Evolutionary conservation across 2,888 invertebrate genomes (phyloP), one percentile per base, ranked within the genome.

Genomic region (Choristoneura rosaceana): DNA sequence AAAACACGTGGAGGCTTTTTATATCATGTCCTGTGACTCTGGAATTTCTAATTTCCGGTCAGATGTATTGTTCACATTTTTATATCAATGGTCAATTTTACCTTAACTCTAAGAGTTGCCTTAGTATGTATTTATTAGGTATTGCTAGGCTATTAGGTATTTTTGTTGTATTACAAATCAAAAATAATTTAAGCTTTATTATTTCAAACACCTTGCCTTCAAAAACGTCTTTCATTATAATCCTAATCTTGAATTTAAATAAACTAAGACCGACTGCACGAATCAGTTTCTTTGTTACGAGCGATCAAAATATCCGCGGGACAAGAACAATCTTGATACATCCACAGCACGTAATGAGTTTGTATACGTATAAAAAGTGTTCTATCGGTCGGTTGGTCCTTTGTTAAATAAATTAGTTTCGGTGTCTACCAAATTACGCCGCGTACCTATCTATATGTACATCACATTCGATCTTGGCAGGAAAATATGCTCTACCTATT

Each of bases 361-460:
- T 92, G 91, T 92, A 90, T 87, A 90, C 85, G 82, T 81, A 92
- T 90, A 94, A 93, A 93, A 93, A 93, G 85, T 88, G 88, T 81
- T 90, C 89, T 93, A 92, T 92, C 92, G 87, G 90, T 89, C 91
- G 91, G 91, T 82, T 90, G 86, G 87, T 90, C 92, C 93, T 94
- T 94, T 94, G 94, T 94, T 92, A 94, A 93, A 93, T 94, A 94
- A 94, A 94, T 94, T 94, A 93, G 94, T 90, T 94, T 93, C 94
- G 94, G 94, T 94, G 92, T 94, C 94, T 94, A 94, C 94, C 94
- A 94, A 93, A 94, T 94, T 94, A 94, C 94, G 94, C 94, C 87
- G 90, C 87, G 71, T 85, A 91, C 90, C 90, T 93, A 92, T 92
- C 90, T 92, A 90, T 90, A 92, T 87, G 89, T 90, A 91, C 84